Base-by-base conservation (phyloP, 2,113 vertebrate species). In the Ameiurus melas region DNA sequence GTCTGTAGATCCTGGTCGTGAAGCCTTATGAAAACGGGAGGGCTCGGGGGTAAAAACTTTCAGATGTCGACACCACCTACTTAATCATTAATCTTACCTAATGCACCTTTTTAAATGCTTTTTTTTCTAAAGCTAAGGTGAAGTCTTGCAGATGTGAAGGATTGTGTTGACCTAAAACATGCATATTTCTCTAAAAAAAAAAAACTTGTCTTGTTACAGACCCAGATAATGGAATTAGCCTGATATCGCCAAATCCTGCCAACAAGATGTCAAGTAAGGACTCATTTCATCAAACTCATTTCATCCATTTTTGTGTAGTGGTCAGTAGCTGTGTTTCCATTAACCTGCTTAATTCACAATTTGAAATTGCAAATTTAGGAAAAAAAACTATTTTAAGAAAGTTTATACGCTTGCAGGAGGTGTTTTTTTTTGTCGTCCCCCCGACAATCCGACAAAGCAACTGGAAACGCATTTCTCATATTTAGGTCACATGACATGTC, bases 261-360 rank as follows among this genome's bases (percentile, higher is more conserved):
- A 87, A 19, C 87, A 92, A 86, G 57, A 95, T 95, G 95, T 95
- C 95, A 89, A 95, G 95, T 95, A 92, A 95, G 95, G 91, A 83
- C 79, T 90, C 73, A 51, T 87, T 81, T 85, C 51, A 83, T 25
- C 47, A 19, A 57, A 57, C 30, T 87, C 58, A 60, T 64, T 70
- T 30, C 16, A 25, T 51, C 39, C 16, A 25, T 51, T 0, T 73
- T 33, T 57, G 3, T 78, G 43, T 78, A 25, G 3, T 27, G 39
- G 43, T 10, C 73, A 51, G 43, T 6, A 47, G 6, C 43, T 6
- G 5, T 5, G 39, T 7, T 47, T 47, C 43, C 6, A 47, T 47
- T 47, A 47, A 47, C 43, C 43, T 47, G 43, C 43, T 47, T 47
- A 47, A 47, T 6, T 47, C 43, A 0, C 43, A 47, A 47, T 47